Evolutionary conservation across 2,888 invertebrate genomes (phyloP), one percentile per base, ranked within the genome.

Genomic region (Quadroppia sp.): DNA sequence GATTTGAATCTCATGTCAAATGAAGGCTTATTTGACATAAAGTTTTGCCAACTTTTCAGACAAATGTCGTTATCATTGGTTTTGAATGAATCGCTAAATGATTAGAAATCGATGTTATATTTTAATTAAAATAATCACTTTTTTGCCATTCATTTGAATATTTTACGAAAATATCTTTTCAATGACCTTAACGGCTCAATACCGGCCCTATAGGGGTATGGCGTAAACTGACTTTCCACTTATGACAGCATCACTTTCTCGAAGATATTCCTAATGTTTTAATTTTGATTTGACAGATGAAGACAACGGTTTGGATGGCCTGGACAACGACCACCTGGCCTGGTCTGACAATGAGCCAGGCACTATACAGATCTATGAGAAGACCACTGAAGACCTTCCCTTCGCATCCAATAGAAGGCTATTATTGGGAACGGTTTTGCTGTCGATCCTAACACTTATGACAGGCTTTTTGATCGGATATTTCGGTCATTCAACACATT

Each of bases 331-430:
- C 36, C 76, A 76, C 50, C 71, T 76, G n/a, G 74, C 76, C n/a
- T 79, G 78, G 78, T 74, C 76, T 20, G 78, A 79, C 64, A 73
- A 77, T 67, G 78, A 78, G 48, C 75, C 74, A 11, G 77, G 77
- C 11, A 74, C 76, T 50, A 73, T 77, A 17, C 79, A 79, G 72
- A 79, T 79, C 28, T 79, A 79, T 71, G 78, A 79, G 64, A 77
- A 77, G 73, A 79, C 79, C 28, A 78, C 78, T 1, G 78, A 78
- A 75, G 77, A 75, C 32, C 71, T 77, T 1, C 76, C 75, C 3
- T 76, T 74, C 53, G 40, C n/a, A 9, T 40, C 42, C 13, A 74
- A 56, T n/a, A 28, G 69, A 28, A 28, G 74, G 30, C 71, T 67
- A n/a, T 42, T 75, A 15, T 45, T 74, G n/a, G 77, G 76, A n/a